phyloP scores from a whole-genome alignment of 2,113 vertebrate genomes.

The Cephalopterus ornatus region DNA sequence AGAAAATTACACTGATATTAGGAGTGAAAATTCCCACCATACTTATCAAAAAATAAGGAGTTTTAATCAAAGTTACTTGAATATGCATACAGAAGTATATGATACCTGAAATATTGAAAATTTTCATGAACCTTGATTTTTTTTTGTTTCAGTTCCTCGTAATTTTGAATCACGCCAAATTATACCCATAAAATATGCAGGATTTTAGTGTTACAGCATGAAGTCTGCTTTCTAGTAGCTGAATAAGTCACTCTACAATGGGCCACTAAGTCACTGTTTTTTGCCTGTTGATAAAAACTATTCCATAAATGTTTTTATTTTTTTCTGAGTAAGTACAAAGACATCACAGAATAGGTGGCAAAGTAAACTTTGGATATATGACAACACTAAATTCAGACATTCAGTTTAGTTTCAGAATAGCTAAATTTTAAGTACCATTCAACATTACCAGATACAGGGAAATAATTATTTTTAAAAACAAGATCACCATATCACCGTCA shows the following conservation, averaged over 20 bases:
- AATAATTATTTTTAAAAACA: neutral
- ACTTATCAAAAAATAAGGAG: neutral
- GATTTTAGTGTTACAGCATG: neutral
- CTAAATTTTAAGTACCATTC: neutral
- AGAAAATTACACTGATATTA: neutral
- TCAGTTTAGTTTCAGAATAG: neutral
- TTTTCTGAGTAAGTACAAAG: neutral
- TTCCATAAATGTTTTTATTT: neutral
- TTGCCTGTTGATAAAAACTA: neutral
- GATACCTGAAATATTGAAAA: neutral
- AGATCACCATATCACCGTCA: neutral
- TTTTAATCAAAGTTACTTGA: neutral
- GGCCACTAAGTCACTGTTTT: neutral
- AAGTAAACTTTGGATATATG: neutral
- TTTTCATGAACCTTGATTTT: neutral
- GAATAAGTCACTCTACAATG: neutral
- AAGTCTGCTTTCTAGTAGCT: neutral
- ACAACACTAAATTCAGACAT: neutral
- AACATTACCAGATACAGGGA: accelerated
- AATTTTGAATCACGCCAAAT: neutral
- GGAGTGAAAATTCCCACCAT: neutral
- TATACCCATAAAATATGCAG: neutral
- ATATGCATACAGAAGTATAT: accelerated
- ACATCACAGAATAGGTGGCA: neutral
- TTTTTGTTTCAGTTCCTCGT: neutral